Evolutionary conservation across 2,888 invertebrate species (phyloP).

Genomic region (Tethea ocularis): DNA sequence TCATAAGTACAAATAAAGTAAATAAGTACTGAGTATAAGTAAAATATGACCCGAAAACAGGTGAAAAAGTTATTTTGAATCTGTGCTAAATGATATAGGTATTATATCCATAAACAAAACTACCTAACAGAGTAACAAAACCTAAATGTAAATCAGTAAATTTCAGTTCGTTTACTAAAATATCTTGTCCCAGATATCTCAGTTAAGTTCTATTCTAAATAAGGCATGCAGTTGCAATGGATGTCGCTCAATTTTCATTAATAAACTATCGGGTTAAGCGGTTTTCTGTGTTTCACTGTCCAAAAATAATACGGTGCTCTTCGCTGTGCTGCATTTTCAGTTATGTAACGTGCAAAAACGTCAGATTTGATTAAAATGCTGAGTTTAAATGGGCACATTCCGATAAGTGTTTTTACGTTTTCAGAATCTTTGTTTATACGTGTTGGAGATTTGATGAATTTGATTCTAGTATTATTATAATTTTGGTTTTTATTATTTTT

Average conservation of each 20-base stretch:
- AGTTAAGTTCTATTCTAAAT: conserved; percentile 66
- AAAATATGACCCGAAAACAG: neutral
- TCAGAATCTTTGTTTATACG: neutral
- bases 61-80: neutral
- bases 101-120: neutral
- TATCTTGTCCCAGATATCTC: conserved; percentile 76
- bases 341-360: conserved; percentile 34
- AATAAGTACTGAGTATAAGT: too few relatives aligned
- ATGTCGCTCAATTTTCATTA: conserved; percentile 83
- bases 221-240: conserved; percentile 60
- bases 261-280: conserved; percentile 77
- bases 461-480: too few relatives aligned
- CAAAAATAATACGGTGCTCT: conserved; percentile 55
- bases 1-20: too few relatives aligned
- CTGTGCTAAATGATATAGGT: neutral
- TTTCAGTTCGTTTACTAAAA: conserved; percentile 37
- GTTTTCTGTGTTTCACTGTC: conserved; percentile 73
- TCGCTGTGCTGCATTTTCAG: conserved; percentile 41
- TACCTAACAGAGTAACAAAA: neutral
- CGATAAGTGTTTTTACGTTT: neutral
- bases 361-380: conserved; percentile 38
- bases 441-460: too few relatives aligned
- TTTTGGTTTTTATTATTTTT: too few relatives aligned
- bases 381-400: neutral
- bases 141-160: conserved; percentile 11